phyloP scores from a whole-genome alignment of 2,888 invertebrate genomes.

The Perdita meconis region DNA sequence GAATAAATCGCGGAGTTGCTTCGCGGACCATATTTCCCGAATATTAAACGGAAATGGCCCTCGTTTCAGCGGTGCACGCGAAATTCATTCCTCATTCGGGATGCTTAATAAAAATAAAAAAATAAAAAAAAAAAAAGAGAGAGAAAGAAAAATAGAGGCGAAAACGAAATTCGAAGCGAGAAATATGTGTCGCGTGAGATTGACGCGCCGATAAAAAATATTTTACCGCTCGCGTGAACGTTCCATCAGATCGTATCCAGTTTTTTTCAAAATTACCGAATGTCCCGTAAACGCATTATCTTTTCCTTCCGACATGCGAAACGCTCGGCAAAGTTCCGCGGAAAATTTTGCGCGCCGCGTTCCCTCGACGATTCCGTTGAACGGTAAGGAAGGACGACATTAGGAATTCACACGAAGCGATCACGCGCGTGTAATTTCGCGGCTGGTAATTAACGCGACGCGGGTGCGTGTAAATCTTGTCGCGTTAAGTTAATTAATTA shows the following conservation, averaged over 20 bases:
- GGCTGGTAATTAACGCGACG: constrained; percentile 12
- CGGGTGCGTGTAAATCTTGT: not conserved
- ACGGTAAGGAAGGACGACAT: not conserved
- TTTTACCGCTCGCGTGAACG: constrained; percentile 6
- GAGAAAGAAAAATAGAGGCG: not conserved
- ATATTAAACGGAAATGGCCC: constrained; percentile 41
- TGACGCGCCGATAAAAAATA: constrained; percentile 38
- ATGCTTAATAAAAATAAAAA: not conserved
- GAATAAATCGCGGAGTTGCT: constrained; percentile 9
- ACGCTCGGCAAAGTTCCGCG: not conserved
- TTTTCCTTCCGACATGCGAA: not conserved
- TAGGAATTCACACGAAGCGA: not conserved
- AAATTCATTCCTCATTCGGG: constrained; percentile 27
- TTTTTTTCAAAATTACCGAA: not conserved
- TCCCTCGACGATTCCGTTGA: not conserved
- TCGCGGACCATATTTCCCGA: constrained; percentile 33
- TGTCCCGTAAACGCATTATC: not conserved
- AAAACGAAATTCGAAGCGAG: constrained; percentile 18
- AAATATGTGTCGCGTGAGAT: constrained; percentile 2
- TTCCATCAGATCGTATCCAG: constrained; percentile 4
- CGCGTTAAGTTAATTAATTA: constrained; percentile 18
- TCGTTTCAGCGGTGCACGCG: constrained; percentile 24
- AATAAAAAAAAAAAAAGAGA: not conserved
- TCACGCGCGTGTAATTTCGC: not conserved
- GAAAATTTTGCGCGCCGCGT: not conserved